Evolutionary conservation across 2,797 vertebrate genomes (phyloP), one percentile per base, ranked within the genome.

Genomic region (Dromococcyx pavoninus): DNA sequence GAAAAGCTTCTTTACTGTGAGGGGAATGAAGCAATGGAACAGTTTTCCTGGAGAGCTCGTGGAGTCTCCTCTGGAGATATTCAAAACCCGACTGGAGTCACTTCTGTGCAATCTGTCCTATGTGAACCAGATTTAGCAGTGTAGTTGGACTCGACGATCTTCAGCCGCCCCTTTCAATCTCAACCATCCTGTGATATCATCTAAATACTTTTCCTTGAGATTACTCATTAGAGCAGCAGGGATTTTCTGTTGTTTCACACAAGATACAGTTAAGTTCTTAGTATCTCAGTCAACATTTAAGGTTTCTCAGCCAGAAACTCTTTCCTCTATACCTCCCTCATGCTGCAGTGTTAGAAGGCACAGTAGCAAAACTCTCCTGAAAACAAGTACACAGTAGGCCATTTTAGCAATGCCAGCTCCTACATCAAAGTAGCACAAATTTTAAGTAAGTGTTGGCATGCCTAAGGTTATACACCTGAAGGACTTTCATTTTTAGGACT

Each of bases 271-370:
- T 17, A 72, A 53, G 4, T 28, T 84, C n/a, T 46, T 23, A 16
- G 69, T 27, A 30, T 54, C 30, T 83, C 14, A 30, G 18, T 28
- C 46, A 69, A 37, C 2, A 32, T 61, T 30, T 28, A 8, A 61
- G 71, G 30, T 39, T 64, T 37, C 43, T 75, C 35, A 73, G 33
- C 8, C 11, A 75, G 25, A 54, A 84, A 58, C 13, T 78, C 61
- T 9, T 65, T 18, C 21, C 9, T 1, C 1, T 16, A 0, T 46
- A 56, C 11, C 16, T 46, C 25, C 30, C 24, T 56, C 19, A 25
- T 10, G 11, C 51, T 44, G 39, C 24, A 64, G 12, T 5, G 21
- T 43, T 79, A 41, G 10, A 86, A 72, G 17, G 14, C 5, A 1
- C 15, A 76, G 35, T 19, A 66, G 11, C 17, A 92, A 78, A 91